Conservation (phyloP, 2,888 invertebrate genomes). For the Hipparchia sbordonii region DNA sequence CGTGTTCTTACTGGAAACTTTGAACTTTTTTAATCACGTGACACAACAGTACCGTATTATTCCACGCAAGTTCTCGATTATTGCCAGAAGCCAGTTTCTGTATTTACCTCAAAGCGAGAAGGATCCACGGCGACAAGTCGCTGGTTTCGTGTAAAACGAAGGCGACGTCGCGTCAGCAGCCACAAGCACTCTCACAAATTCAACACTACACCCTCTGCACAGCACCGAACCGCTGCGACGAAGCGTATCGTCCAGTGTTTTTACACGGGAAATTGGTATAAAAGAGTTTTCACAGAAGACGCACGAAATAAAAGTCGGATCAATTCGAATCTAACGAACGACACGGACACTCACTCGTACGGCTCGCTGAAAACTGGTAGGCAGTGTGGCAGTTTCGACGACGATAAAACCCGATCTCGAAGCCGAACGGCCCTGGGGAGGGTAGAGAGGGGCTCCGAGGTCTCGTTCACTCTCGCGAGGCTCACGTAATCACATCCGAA, state of each 20-base stretch:
- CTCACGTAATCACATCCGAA: conserved; percentile 63
- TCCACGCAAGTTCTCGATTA: conserved; percentile 68
- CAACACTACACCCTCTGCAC: conserved; percentile 60
- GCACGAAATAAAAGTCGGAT: conserved; percentile 74
- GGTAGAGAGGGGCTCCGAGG: conserved; percentile 50
- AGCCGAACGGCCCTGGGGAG: conserved; percentile 57
- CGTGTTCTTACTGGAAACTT: background rate
- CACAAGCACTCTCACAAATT: conserved; percentile 70
- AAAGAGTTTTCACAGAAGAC: conserved; percentile 58
- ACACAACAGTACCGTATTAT: conserved; percentile 43
- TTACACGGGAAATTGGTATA: conserved; percentile 40
- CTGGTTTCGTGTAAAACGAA: conserved; percentile 55
- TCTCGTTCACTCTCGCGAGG: conserved; percentile 51
- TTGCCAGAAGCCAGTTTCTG: conserved; percentile 63
- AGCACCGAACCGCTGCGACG: conserved; percentile 49
- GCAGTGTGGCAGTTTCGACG: conserved; percentile 23
- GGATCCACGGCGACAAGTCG: conserved; percentile 66
- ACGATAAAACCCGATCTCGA: conserved; percentile 42
- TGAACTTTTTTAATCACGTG: background rate
- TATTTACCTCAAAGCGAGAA: conserved; percentile 72
- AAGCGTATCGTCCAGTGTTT: conserved; percentile 53
- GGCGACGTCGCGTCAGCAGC: conserved; percentile 61
- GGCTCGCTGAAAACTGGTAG: conserved; percentile 66
- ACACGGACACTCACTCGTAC: conserved; percentile 51
- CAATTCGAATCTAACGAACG: conserved; percentile 49